A percentile compares a stretch with the other conserved stretches of the same genome.
phyloP scores from a whole-genome alignment of 92 coral and sea anemone species.

The Metridium senile region DNA sequence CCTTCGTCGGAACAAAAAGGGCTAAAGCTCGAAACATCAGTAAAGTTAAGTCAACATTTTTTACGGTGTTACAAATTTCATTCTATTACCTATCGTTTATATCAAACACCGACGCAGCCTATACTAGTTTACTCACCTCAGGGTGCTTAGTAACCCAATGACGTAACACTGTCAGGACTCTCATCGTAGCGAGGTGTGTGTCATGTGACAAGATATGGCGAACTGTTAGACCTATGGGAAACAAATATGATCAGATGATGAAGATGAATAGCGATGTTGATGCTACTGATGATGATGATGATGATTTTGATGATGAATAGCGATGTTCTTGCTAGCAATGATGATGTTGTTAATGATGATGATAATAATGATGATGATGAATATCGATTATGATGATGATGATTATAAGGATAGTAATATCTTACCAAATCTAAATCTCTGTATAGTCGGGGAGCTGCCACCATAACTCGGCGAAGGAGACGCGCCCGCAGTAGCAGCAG shows the following conservation, averaged over 20 bases:
- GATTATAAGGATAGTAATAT: too few species aligned
- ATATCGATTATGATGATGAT: neutral
- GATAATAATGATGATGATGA: neutral
- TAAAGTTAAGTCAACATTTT: too few species aligned
- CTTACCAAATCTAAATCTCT: conserved; percentile 92
- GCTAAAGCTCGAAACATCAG: too few species aligned
- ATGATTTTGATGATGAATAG: neutral
- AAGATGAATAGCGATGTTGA: neutral
- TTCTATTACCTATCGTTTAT: too few species aligned
- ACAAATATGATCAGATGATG: neutral
- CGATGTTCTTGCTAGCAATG: too few species aligned
- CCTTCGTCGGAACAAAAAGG: too few species aligned
- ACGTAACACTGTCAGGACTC: conserved; percentile 87
- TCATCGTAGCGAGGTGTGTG: conserved; percentile 83
- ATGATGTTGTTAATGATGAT: neutral
- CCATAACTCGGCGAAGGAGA: conserved; percentile 76
- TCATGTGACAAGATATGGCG: conserved; percentile 80
- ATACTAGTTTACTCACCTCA: conserved; percentile 79
- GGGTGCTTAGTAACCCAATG: conserved; percentile 98
- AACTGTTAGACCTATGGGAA: conserved; percentile 70
- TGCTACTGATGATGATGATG: neutral
- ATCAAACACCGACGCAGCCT: too few species aligned
- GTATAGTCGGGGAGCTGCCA: conserved; percentile 61
- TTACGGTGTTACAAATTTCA: too few species aligned
- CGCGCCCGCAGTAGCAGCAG: conserved; percentile 99